Percentiles rank a stretch among this genome's conserved stretches.
phyloP scores from a whole-genome alignment of 2,888 invertebrate genomes.

The Phyllotreta cruciferae region DNA sequence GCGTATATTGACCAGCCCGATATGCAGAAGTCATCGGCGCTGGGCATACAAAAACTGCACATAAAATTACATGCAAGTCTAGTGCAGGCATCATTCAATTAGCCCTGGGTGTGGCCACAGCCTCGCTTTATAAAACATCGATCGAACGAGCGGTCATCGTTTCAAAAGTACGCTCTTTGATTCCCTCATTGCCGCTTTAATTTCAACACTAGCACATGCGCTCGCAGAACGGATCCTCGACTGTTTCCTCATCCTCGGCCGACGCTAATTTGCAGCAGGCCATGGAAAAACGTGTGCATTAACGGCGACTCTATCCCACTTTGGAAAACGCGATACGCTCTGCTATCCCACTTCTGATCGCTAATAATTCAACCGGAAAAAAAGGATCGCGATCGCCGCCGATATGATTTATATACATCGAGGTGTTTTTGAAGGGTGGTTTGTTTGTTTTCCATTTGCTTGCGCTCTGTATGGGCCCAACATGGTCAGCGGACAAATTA shows the following conservation, averaged over 20 bases:
- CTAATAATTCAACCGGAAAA: constrained; percentile 43
- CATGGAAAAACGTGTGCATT: constrained; percentile 49
- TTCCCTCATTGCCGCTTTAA: constrained; percentile 61
- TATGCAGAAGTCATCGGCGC: constrained; percentile 37
- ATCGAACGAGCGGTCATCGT: constrained; percentile 63
- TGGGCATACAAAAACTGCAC: constrained; percentile 47
- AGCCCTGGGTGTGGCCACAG: constrained; percentile 61
- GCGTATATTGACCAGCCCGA: constrained; percentile 40
- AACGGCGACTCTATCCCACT: constrained; percentile 45
- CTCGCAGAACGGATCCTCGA: constrained; percentile 41
- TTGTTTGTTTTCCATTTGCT: constrained; percentile 43
- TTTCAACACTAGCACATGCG: constrained; percentile 56
- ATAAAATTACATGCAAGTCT: constrained; percentile 55
- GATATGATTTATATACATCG: constrained; percentile 50
- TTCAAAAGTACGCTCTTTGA: constrained; percentile 63
- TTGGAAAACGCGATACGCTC: constrained; percentile 33
- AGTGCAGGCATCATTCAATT: constrained; percentile 61
- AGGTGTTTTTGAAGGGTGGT: constrained; percentile 51
- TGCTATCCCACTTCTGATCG: constrained; percentile 41
- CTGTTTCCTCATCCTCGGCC: constrained; percentile 49
- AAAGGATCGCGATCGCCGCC: constrained; percentile 43
- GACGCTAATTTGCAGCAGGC: constrained; percentile 52
- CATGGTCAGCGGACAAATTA: constrained; percentile 45
- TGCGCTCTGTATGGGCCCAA: constrained; percentile 36
- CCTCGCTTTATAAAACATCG: constrained; percentile 62